A percentile compares a stretch with the other conserved stretches of the same genome.
Evolutionary conservation across 2,797 vertebrate species (phyloP).

Genomic region (Rhabdophis nuchalis): DNA sequence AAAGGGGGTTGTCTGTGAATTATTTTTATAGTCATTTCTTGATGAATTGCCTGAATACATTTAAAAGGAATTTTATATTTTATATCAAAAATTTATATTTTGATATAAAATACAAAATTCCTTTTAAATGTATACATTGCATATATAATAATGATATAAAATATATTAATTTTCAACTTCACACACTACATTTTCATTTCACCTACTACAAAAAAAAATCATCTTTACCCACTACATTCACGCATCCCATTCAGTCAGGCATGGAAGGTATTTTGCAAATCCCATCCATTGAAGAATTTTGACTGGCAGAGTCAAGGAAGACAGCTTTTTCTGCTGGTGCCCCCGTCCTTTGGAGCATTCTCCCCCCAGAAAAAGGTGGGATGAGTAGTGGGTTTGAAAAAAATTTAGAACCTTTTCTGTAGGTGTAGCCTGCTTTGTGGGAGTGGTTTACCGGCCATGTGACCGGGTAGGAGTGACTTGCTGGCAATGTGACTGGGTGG

Average conservation of each 20-base stretch:
- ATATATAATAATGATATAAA: too few relatives aligned
- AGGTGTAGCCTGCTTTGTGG: too few relatives aligned
- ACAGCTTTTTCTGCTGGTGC: background rate
- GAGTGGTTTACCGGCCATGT: too few relatives aligned
- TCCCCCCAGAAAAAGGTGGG: background rate
- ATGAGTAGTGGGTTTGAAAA: too few relatives aligned
- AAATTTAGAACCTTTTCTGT: too few relatives aligned
- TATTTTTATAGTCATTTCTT: background rate
- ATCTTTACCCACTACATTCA: background rate
- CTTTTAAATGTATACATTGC: background rate
- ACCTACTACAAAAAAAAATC: too few relatives aligned
- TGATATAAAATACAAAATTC: background rate
- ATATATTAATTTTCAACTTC: background rate
- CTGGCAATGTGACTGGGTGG: too few relatives aligned
- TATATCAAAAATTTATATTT: background rate
- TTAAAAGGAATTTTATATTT: background rate
- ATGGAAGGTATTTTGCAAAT: background rate
- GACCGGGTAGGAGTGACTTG: too few relatives aligned
- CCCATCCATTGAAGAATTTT: background rate
- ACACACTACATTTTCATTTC: background rate
- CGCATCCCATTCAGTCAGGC: background rate
- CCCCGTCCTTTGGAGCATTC: background rate
- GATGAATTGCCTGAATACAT: background rate
- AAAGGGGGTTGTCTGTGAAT: background rate
- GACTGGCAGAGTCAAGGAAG: background rate